phyloP scores from a whole-genome alignment of 2,113 vertebrate genomes.

The Ictalurus punctatus region DNA sequence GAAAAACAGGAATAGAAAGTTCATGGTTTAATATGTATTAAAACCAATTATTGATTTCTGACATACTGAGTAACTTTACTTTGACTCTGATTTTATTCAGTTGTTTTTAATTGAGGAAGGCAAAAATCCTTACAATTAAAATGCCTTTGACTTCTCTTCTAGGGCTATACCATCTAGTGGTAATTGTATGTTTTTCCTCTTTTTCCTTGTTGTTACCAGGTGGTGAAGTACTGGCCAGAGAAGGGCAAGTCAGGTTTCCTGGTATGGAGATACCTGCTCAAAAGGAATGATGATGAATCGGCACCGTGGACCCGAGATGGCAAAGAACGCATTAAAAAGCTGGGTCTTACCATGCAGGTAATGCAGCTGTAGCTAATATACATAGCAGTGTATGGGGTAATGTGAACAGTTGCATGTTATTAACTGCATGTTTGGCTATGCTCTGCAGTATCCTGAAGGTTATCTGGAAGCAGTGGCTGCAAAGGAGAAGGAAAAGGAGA shows the following conservation, averaged over 20 bases:
- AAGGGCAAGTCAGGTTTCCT: slow-evolving; percentile 95
- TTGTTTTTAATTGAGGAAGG: background rate
- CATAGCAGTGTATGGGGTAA: no score
- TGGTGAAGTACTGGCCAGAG: slow-evolving; percentile 95
- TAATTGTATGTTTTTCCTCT: fast-evolving
- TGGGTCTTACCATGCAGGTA: slow-evolving; percentile 94
- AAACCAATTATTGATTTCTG: background rate
- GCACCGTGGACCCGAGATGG: slow-evolving; percentile 95
- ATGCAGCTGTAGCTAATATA: no score
- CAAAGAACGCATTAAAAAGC: slow-evolving; percentile 90
- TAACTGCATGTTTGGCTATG: background rate
- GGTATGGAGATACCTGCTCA: slow-evolving; percentile 92
- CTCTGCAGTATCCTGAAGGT: slow-evolving; percentile 89
- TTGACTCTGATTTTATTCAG: background rate
- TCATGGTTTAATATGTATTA: background rate
- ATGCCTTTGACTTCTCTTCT: background rate
- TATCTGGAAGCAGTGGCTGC: slow-evolving; percentile 85
- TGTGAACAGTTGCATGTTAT: background rate
- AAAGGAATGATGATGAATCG: slow-evolving; percentile 87
- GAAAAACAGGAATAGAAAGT: background rate
- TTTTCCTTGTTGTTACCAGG: slow-evolving; percentile 64
- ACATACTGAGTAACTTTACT: background rate
- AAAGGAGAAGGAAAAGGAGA: slow-evolving; percentile 91
- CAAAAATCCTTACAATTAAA: background rate
- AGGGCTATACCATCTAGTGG: background rate